Evolutionary conservation across 2,113 vertebrate genomes (phyloP), one percentile per base, ranked within the genome.

Genomic region (Patagioenas fasciata): DNA sequence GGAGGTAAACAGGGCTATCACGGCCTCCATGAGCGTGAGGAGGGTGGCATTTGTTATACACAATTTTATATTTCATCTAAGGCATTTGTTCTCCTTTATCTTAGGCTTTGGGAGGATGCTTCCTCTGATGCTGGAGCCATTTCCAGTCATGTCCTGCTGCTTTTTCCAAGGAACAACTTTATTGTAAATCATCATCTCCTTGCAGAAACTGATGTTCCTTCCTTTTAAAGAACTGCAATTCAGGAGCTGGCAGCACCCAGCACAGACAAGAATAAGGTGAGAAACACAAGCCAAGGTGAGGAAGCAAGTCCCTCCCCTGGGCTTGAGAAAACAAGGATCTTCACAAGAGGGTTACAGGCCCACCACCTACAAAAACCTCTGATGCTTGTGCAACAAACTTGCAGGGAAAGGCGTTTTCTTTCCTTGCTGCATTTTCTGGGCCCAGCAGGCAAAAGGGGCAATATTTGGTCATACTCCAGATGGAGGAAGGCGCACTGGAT

Each of bases 271-370:
- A 57, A 28, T 34, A 48, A 73, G 32, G 31, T 64, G 54, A 92
- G 24, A 56, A 71, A 26, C 32, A 32, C 20, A 62, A 47, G 18
- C 32, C 9, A 20, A 40, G 13, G 5, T 23, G 11, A 19, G 47
- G 83, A 91, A 34, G 36, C 0, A 0, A 4, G 4, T 73, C 14
- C 3, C 9, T 38, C 19, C 24, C 13, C 6, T 6, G 15, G 10
- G 24, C 56, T 26, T 60, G 56, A 16, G 56, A 57, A 32, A 77
- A 34, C 13, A 48, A 12, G 17, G 4, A 4, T 29, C 29, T 80
- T 83, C 21, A 32, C 62, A 58, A 9, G 1, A 12, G 24, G 15
- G 15, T 38, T 40, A 61, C 47, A 84, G 64, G 73, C 34, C 38
- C 17, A 67, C 5, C 29, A 72, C 17, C 40, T 60, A 9, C 24